Evolutionary conservation across 2,113 vertebrate genomes (phyloP), one percentile per base, ranked within the genome.

Genomic region (Ranitomeya variabilis): DNA sequence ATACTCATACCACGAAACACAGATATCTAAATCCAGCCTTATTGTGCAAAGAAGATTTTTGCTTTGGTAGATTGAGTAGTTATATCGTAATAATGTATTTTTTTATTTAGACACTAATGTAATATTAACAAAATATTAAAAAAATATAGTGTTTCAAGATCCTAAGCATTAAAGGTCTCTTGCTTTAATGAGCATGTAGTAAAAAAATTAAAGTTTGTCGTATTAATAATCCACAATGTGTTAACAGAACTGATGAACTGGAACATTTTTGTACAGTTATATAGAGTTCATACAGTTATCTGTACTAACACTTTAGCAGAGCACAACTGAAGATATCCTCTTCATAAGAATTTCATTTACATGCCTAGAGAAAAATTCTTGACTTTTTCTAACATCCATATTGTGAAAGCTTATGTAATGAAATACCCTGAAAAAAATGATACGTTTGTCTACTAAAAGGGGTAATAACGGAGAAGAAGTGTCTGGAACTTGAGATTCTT

Each of bases 401-500:
- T 64, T 57, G 62, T 81, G 80, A 81, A 81, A 62, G 80, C 80
- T 81, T 62, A 62, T 81, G 31, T 45, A 62, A 18, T 81, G 57
- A 62, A 81, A 81, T 81, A 23, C 80, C 73, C 57, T 62, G 26
- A 62, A 59, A 81, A 81, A 81, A 62, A 81, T 81, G 7, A 81
- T 37, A 81, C 26, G 26, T 62, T 81, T 37, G 80, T 45, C 23
- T 81, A 81, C 57, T 81, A 81, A 81, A 81, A 62, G 73, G 57
- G 14, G 59, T 6, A 81, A 81, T 31, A 81, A 81, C 26, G 12
- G 23, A 62, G 57, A 62, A 62, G 45, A 45, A 21, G 18, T 26
- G 62, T 81, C 14, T 81, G 37, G 26, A 37, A 81, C 57, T 57
- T 7, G 3, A 62, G 57, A 81, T 57, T 37, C 80, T 81, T 76